Conservation (phyloP, 2,797 vertebrate species). For the Hirundo rustica region DNA sequence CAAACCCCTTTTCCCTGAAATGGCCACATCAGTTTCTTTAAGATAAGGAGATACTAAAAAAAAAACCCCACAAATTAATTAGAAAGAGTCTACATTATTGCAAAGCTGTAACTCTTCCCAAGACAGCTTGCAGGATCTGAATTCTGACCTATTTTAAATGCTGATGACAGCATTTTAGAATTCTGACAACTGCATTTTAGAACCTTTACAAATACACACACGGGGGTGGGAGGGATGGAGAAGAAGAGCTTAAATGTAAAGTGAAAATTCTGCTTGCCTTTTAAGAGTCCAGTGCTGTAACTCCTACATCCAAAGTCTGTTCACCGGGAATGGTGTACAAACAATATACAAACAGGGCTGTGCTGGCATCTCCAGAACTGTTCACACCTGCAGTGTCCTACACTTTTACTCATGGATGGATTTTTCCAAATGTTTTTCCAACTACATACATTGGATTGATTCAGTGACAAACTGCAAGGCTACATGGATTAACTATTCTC, state of each 20-base stretch:
- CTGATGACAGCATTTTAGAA: conserved; percentile 22
- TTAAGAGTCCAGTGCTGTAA: not conserved
- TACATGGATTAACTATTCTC: not conserved
- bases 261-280: not conserved
- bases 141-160: conserved; percentile 58
- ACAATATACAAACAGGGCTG: no score
- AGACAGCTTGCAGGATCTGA: not conserved
- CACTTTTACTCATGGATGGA: accelerated
- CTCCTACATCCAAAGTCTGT: not conserved
- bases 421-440: not conserved
- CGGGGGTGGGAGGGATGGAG: accelerated
- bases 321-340: not conserved
- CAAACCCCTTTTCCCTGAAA: not conserved
- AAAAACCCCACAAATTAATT: not conserved
- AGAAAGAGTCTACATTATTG: not conserved
- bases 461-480: not conserved
- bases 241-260: not conserved
- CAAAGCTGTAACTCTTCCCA: conserved; percentile 10
- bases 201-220: not conserved
- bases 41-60: not conserved
- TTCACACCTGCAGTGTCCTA: not conserved
- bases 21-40: not conserved
- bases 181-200: not conserved
- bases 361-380: not conserved
- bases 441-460: not conserved